A percentile compares a stretch with the other conserved stretches of the same genome.
phyloP scores from a whole-genome alignment of 92 coral and sea anemone genomes.

The Palythoa grandis region DNA sequence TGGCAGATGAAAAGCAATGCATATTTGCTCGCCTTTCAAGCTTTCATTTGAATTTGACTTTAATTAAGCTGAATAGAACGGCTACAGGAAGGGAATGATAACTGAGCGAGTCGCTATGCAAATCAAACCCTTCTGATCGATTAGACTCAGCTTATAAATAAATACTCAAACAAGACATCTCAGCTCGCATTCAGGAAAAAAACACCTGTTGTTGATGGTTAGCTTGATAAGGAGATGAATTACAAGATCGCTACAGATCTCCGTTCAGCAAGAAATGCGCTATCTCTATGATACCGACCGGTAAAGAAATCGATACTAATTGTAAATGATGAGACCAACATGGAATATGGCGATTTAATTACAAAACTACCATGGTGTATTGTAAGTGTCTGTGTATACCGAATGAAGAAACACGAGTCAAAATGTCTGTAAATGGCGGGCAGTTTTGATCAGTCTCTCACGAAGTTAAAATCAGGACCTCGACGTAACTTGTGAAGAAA shows the following conservation, averaged over 20 bases:
- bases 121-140: constrained; percentile 61
- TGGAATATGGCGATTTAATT: background rate
- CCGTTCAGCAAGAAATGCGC: background rate
- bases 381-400: background rate
- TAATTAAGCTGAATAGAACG: constrained; percentile 16
- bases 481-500: background rate
- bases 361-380: background rate
- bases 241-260: constrained; percentile 53
- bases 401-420: background rate
- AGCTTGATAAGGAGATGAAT: constrained; percentile 45
- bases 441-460: background rate
- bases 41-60: constrained; percentile 17
- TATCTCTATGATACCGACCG: constrained; percentile 9
- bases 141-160: constrained; percentile 52
- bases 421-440: background rate
- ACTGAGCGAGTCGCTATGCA: constrained; percentile 50
- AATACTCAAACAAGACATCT: constrained; percentile 56
- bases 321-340: background rate
- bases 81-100: constrained; percentile 9
- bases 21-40: constrained; percentile 9
- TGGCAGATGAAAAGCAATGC: constrained; percentile 17
- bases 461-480: background rate
- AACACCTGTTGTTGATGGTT: constrained; percentile 67
- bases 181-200: constrained; percentile 44
- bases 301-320: constrained; percentile 26